Conservation (phyloP, 2,797 vertebrate species). For the Melanotaenia nigrans region DNA sequence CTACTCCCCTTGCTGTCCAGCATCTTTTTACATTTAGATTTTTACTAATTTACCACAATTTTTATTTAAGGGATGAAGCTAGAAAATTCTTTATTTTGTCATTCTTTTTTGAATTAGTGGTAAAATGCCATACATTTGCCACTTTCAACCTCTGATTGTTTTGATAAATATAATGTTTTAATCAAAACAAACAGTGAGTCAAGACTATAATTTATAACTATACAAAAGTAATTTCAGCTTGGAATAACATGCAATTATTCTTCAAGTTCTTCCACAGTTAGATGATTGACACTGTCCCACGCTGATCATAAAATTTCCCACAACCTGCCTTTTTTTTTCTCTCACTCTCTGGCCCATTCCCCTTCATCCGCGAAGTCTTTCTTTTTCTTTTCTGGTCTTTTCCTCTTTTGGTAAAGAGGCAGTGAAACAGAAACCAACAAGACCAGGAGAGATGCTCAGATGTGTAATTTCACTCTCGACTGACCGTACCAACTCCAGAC, state of each 20-base stretch:
- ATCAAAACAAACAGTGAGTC: background rate
- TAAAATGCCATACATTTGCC: background rate
- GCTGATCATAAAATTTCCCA: constrained; percentile 48
- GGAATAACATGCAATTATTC: constrained; percentile 23
- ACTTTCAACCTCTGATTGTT: background rate
- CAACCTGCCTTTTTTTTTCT: constrained; percentile 57
- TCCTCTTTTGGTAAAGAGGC: constrained; percentile 65
- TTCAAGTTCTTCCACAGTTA: constrained; percentile 14
- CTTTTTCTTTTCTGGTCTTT: constrained; percentile 68
- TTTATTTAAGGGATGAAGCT: background rate
- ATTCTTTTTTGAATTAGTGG: background rate
- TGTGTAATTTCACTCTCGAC: constrained; percentile 81
- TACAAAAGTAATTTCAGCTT: constrained; percentile 1
- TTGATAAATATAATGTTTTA: background rate
- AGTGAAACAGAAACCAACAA: constrained; percentile 65
- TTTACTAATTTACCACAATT: background rate
- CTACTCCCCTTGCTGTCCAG: too few relatives aligned
- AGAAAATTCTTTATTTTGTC: too few relatives aligned
- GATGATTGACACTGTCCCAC: constrained; percentile 17
- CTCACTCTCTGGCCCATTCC: constrained; percentile 59
- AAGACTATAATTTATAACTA: background rate
- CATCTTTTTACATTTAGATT: background rate
- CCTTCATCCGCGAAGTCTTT: constrained; percentile 59
- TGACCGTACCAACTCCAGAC: constrained; percentile 74
- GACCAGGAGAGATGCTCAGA: constrained; percentile 69